phyloP scores from a whole-genome alignment of 2,797 vertebrate genomes.

The Australoheros facetus region DNA sequence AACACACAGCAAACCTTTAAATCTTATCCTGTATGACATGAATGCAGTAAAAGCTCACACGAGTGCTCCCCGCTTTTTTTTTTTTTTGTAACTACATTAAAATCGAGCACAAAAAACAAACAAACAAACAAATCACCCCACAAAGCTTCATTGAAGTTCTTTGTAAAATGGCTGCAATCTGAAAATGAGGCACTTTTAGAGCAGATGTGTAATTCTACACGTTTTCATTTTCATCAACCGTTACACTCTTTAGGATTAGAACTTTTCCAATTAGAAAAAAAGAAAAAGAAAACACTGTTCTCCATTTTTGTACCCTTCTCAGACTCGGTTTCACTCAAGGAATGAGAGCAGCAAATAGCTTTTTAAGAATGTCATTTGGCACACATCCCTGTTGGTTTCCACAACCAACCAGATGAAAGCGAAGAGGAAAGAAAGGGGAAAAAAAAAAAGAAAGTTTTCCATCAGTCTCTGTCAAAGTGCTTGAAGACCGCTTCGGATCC shows the following conservation, averaged over 20 bases:
- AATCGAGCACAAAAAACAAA: conserved; percentile 35
- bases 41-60: conserved; percentile 37
- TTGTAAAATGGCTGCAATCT: conserved; percentile 73
- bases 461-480: conserved; percentile 74
- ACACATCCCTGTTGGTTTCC: conserved; percentile 69
- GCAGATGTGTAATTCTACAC: conserved; percentile 61
- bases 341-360: conserved; percentile 71
- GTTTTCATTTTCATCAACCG: conserved; percentile 48
- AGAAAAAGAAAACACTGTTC: conserved; percentile 28
- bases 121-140: conserved; percentile 2
- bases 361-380: conserved; percentile 73
- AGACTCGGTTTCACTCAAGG: conserved; percentile 71
- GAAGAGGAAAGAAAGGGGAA: conserved; percentile 7
- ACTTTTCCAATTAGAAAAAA: conserved; percentile 10
- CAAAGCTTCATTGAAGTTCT: conserved; percentile 56
- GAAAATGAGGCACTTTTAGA: conserved; percentile 81
- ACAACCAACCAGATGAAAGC: conserved; percentile 67
- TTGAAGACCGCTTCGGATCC: conserved; percentile 52
- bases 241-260: conserved; percentile 43
- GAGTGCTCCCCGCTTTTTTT: conserved; percentile 24
- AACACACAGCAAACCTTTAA: not conserved
- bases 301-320: conserved; percentile 54
- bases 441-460: conserved; percentile 23
- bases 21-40: conserved; percentile 33
- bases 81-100: conserved; percentile 47